These are phyloP conservation scores for Meloe dianella DNA, from an alignment of 2,888 invertebrate genomes.

Conservation along the genomic window DNA sequence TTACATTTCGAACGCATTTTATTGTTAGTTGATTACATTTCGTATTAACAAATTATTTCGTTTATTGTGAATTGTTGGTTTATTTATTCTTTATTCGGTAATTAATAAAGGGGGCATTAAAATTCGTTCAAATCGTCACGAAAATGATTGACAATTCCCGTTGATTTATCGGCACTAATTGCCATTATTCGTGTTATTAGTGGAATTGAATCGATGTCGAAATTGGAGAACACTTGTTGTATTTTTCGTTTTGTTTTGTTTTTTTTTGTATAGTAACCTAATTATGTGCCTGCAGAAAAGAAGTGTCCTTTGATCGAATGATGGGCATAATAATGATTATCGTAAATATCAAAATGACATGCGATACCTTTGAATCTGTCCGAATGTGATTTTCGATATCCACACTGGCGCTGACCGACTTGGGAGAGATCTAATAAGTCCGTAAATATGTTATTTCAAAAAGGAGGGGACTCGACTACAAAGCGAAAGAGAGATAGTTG, in stretches of 20 bases:
- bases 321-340: constrained; percentile 40
- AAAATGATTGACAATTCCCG: no score
- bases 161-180: no score
- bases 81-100: no score
- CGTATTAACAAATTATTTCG: no score
- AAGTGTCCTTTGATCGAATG: constrained; percentile 8
- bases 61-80: neutral
- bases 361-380: constrained; percentile 52
- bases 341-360: constrained; percentile 50
- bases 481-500: constrained; percentile 18
- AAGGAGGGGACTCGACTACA: constrained; percentile 14
- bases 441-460: constrained; percentile 27
- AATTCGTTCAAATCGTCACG: no score
- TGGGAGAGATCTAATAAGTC: constrained; percentile 34
- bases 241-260: no score
- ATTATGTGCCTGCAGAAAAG: neutral
- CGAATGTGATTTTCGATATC: constrained; percentile 55
- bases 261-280: no score
- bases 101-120: no score
- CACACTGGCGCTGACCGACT: constrained; percentile 49
- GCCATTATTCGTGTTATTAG: no score
- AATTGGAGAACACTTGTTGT: no score
- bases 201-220: no score
- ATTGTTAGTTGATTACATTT: neutral
- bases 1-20: neutral